Evolutionary conservation across 2,113 vertebrate species (phyloP).

Genomic region (Mormyrus iriodes): DNA sequence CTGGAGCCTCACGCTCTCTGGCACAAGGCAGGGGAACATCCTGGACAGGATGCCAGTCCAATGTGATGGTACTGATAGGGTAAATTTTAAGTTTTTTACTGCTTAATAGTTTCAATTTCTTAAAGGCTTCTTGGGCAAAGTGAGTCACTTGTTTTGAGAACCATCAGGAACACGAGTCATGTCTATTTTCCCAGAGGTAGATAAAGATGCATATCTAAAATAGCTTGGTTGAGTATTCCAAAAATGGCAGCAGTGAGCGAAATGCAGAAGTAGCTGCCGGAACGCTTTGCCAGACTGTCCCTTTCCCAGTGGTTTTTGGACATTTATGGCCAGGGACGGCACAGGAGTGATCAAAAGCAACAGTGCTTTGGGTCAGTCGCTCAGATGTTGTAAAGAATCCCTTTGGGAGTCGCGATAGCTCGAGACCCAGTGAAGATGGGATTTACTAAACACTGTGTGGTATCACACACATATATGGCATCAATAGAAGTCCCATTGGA

Average conservation of each 20-base stretch:
- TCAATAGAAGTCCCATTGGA: neutral
- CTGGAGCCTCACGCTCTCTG: neutral
- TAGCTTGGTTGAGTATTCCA: neutral
- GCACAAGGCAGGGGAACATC: neutral
- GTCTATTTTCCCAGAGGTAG: neutral
- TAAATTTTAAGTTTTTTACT: neutral
- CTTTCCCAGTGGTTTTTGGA: neutral
- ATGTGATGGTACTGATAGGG: neutral
- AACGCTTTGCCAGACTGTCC: neutral
- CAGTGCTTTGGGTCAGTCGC: neutral
- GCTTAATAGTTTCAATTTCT: neutral
- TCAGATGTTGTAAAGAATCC: neutral
- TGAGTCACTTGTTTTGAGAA: constrained; percentile 9
- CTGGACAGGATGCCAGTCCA: neutral
- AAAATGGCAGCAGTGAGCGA: neutral
- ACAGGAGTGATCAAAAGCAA: neutral
- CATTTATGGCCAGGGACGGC: neutral
- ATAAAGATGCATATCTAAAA: neutral
- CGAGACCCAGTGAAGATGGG: neutral
- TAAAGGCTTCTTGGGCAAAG: neutral
- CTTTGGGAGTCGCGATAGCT: neutral
- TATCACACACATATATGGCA: neutral
- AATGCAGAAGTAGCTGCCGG: neutral
- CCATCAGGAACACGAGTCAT: neutral
- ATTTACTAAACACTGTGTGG: neutral